These are phyloP conservation scores for Fratercula arctica DNA, from an alignment of 2,797 vertebrate genomes.

Conservation along the genomic window DNA sequence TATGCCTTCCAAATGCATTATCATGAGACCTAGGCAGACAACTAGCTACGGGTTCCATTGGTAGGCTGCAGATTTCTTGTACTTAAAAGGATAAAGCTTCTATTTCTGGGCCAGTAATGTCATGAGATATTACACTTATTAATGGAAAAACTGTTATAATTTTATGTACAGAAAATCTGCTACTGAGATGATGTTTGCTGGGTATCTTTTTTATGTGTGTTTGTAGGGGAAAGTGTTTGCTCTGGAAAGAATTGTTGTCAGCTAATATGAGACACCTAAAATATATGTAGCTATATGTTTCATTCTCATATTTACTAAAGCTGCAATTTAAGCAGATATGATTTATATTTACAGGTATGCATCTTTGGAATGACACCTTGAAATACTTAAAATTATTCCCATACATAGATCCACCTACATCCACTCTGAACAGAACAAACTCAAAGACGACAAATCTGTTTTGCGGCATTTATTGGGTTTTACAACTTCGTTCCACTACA, in stretches of 20 bases:
- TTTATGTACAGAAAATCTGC: neutral
- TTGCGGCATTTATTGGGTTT: neutral
- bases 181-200: neutral
- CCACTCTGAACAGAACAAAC: neutral
- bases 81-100: neutral
- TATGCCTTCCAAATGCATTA: neutral
- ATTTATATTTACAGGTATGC: neutral
- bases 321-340: neutral
- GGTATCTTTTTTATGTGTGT: neutral
- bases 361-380: neutral
- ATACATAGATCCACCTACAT: neutral
- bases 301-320: neutral
- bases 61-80: neutral
- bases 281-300: neutral
- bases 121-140: neutral
- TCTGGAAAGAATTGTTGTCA: neutral
- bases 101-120: neutral
- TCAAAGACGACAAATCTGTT: neutral
- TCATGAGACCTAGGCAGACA: neutral
- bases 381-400: neutral
- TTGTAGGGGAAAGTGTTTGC: neutral
- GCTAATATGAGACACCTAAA: neutral
- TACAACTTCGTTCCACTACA: neutral
- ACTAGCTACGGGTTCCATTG: neutral
- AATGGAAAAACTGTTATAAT: neutral